Percentiles rank a stretch among this genome's conserved stretches.
Evolutionary conservation across 2,113 vertebrate genomes (phyloP).

Genomic region (Carlito syrichta): DNA sequence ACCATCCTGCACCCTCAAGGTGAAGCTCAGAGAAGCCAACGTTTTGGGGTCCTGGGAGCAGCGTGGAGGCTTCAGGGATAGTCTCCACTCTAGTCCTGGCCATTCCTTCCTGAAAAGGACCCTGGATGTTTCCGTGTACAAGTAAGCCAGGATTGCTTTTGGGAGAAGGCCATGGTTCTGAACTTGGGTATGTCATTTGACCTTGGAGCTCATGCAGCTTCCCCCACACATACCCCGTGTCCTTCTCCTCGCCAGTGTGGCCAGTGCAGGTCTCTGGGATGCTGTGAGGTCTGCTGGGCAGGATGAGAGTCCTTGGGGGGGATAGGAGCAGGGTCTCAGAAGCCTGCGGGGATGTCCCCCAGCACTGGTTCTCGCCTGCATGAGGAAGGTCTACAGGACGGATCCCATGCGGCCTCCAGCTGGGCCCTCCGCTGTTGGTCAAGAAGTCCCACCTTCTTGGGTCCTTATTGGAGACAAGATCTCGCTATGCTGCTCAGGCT

Average conservation of each 20-base stretch:
- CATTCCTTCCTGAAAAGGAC: not conserved
- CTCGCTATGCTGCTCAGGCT: too few relatives aligned
- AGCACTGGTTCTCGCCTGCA: too few relatives aligned
- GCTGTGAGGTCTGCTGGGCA: not conserved
- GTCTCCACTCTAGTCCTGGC: not conserved
- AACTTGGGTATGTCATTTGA: not conserved
- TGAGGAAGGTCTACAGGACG: too few relatives aligned
- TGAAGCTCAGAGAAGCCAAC: not conserved
- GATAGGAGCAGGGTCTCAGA: not conserved
- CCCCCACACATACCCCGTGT: not conserved
- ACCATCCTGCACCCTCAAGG: rapidly evolving
- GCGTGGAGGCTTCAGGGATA: not conserved
- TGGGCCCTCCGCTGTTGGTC: not conserved
- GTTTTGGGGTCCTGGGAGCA: not conserved
- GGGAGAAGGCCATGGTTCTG: not conserved
- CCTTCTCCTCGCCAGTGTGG: not conserved
- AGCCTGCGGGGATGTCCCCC: rapidly evolving
- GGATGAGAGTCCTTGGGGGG: too few relatives aligned
- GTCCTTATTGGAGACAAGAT: rapidly evolving
- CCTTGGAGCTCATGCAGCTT: not conserved
- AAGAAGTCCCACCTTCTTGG: too few relatives aligned
- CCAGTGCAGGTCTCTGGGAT: too few relatives aligned
- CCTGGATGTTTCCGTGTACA: not conserved
- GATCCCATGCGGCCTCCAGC: rapidly evolving
- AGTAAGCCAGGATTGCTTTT: not conserved